These are phyloP conservation scores for Sisyra nigra DNA, from an alignment of 2,888 invertebrate species.

Conservation along the genomic window DNA sequence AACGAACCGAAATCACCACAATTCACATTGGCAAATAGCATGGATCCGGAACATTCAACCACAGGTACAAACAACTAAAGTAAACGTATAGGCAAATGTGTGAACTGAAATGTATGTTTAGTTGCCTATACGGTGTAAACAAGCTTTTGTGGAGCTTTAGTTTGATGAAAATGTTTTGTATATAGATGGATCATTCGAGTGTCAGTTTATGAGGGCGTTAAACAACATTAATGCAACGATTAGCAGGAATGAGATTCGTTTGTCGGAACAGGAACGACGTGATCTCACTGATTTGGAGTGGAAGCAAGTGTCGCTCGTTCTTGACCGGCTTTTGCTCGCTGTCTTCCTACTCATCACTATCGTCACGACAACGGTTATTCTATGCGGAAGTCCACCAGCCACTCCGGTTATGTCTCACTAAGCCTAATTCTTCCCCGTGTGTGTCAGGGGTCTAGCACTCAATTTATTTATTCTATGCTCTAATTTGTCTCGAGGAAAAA, in stretches of 20 bases:
- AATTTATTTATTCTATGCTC: too few relatives aligned
- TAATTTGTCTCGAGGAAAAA: too few relatives aligned
- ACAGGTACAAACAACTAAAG: too few relatives aligned
- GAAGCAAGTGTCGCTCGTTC: constrained; percentile 69
- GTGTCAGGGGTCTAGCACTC: too few relatives aligned
- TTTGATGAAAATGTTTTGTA: constrained; percentile 15
- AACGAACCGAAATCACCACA: constrained; percentile 1
- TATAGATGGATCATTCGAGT: constrained; percentile 30
- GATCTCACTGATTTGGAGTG: constrained; percentile 73
- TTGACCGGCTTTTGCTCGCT: constrained; percentile 61
- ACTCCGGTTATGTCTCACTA: constrained; percentile 11
- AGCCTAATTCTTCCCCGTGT: too few relatives aligned
- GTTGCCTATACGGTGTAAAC: neutral
- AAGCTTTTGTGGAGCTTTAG: too few relatives aligned
- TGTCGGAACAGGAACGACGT: constrained; percentile 60
- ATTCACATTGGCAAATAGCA: neutral
- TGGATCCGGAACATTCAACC: too few relatives aligned
- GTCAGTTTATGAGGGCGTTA: constrained; percentile 47
- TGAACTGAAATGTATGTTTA: neutral
- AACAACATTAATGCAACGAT: constrained; percentile 57
- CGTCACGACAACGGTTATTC: constrained; percentile 62
- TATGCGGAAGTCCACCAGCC: constrained; percentile 46
- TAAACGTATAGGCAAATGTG: constrained; percentile 4
- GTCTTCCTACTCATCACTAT: constrained; percentile 62
- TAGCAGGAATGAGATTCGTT: constrained; percentile 62